Conservation (phyloP, 2,888 invertebrate species). For the Acleris sparsana region DNA sequence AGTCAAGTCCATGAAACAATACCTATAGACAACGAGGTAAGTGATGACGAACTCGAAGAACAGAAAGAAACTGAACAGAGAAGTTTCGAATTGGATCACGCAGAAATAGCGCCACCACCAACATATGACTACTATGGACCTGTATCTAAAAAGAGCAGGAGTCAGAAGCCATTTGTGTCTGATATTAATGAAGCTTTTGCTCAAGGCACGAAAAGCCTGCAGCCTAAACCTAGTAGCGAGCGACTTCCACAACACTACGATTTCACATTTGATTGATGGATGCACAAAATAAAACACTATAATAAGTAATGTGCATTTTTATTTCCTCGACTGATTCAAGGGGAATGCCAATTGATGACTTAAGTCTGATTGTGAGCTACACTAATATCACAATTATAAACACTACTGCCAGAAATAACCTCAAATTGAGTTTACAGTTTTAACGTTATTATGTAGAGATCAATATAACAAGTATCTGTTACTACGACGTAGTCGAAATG, state of each 20-base stretch:
- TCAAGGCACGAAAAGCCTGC: conserved; percentile 73
- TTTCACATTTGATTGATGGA: conserved; percentile 65
- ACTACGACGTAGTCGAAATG: conserved; percentile 1
- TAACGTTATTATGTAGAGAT: conserved; percentile 31
- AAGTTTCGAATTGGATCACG: conserved; percentile 42
- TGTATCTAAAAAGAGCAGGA: conserved; percentile 57
- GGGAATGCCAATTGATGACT: conserved; percentile 12
- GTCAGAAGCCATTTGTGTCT: conserved; percentile 67
- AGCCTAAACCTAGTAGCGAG: conserved; percentile 61
- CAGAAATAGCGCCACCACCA: conserved; percentile 86
- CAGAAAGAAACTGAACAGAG: conserved; percentile 46
- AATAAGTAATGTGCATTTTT: conserved; percentile 28
- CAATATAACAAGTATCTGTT: conserved; percentile 19
- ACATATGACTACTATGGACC: conserved; percentile 86
- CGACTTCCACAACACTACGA: conserved; percentile 69
- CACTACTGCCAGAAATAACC: conserved; percentile 49
- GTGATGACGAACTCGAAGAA: conserved; percentile 49
- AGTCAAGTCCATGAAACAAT: conserved; percentile 58
- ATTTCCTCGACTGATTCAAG: conserved; percentile 18
- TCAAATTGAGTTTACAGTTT: conserved; percentile 12
- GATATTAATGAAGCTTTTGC: conserved; percentile 73
- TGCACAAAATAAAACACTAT: conserved; percentile 17
- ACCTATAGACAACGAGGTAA: conserved; percentile 67
- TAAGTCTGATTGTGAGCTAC: conserved; percentile 39
- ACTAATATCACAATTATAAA: conserved; percentile 63